phyloP scores from a whole-genome alignment of 2,797 vertebrate species.

The Cryptoblepharus egeriae region DNA sequence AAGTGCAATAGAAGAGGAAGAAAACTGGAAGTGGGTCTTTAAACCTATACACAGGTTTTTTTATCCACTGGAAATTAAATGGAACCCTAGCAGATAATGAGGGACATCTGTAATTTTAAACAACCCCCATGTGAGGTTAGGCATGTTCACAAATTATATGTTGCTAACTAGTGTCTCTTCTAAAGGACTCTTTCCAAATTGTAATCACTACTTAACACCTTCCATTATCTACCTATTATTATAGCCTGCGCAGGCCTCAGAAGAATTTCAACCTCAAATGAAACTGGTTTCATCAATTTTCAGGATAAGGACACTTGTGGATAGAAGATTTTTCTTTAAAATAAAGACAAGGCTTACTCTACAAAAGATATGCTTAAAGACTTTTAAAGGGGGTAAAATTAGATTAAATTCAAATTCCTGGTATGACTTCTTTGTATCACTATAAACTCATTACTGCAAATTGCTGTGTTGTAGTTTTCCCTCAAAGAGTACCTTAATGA shows the following conservation, averaged over 20 bases:
- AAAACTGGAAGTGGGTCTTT: no score
- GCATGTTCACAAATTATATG: no score
- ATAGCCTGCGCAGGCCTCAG: background rate
- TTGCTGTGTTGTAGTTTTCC: slow-evolving; percentile 23
- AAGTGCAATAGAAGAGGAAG: no score
- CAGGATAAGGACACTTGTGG: background rate
- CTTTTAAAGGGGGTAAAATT: background rate
- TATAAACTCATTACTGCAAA: background rate
- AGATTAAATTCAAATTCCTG: slow-evolving; percentile 26
- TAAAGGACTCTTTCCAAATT: no score
- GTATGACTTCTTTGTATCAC: slow-evolving; percentile 3
- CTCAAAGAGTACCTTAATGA: slow-evolving; percentile 2
- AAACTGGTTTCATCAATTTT: background rate
- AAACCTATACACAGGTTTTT: no score
- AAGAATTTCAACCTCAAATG: background rate
- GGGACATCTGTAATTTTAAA: no score
- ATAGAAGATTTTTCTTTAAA: background rate
- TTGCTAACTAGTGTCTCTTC: no score
- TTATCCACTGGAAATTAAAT: no score
- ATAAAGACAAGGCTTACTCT: background rate
- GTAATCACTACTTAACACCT: no score
- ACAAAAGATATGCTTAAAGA: background rate
- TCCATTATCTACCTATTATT: background rate
- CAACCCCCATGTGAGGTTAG: no score
- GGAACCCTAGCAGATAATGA: no score